Base-by-base conservation (phyloP, 2,888 invertebrate genomes). In the Drosophila neutralis region DNA sequence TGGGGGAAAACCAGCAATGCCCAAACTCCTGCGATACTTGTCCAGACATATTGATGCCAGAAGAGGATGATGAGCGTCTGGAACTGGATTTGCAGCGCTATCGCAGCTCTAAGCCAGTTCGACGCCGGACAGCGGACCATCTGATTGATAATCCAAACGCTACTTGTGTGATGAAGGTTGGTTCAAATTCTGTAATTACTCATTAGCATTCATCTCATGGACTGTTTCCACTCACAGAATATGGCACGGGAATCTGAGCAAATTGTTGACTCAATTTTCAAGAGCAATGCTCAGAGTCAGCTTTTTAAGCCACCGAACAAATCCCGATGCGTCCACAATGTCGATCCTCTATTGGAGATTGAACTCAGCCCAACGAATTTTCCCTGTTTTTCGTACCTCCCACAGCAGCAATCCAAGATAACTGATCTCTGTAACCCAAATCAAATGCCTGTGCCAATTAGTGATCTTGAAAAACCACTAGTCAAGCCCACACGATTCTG, bases 21-120 rank as follows among this genome's bases (percentile, higher is more conserved):
- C 72, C 85, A 5, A 58, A 48, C 4, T 42, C 60, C 4, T 59
- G 58, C 18, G 69, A 64, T 7, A 21, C 56, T 0, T 87, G 88
- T 31, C 49, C 40, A 0, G 71, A 82, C 45, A 13, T 66, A 0
- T n/a, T 80, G 42, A 40, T 38, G 0, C 42, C 70, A 0, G 77
- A 80, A 4, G 77, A 70, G 6, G 80, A 60, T 6, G 87, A 85
- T 5, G 75, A 76, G 18, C 73, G 70, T 1, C 71, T 85, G 1
- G 76, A 87, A 2, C 54, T 91, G 21, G 91, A 92, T 35, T 62
- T 92, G 27, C 69, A 88, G 18, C 91, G 83, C 24, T 90, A 90
- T 64, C 83, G 78, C 1, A 74, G 73, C 7, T 51, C 84, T 1
- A 82, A 85, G 10, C 80, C 82, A 0, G 76, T 80, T 24, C 76